Percentiles rank a stretch among this genome's conserved stretches.
Conservation (phyloP, 2,888 invertebrate species). For the Gnatocerus cornutus region DNA sequence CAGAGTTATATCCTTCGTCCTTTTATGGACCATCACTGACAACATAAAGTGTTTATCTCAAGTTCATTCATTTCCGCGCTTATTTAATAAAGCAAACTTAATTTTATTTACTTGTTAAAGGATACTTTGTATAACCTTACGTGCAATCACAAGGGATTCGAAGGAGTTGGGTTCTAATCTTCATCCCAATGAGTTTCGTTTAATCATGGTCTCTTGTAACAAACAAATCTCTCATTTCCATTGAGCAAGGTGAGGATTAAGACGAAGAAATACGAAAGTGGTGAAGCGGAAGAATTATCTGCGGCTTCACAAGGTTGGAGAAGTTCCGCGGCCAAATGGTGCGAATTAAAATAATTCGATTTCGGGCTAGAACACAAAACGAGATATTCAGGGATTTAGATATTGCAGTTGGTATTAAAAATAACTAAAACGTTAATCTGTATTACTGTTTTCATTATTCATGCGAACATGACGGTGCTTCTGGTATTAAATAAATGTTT, state of each 20-base stretch:
- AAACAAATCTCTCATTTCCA: neutral
- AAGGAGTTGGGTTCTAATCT: neutral
- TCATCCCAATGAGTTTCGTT: neutral
- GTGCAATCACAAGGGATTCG: neutral
- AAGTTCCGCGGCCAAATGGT: no score
- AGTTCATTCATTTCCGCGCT: neutral
- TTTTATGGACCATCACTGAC: slow-evolving; percentile 6
- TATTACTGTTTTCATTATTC: no score
- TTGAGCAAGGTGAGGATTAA: neutral
- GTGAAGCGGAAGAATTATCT: no score
- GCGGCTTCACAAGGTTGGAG: no score
- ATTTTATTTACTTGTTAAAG: neutral
- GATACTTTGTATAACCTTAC: neutral
- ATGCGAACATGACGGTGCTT: no score
- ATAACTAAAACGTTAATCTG: no score
- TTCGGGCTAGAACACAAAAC: no score
- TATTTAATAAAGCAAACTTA: neutral
- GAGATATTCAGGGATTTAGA: no score
- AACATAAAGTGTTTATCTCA: slow-evolving; percentile 11
- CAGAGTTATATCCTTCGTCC: slow-evolving; percentile 1
- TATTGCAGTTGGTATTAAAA: no score
- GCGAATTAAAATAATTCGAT: no score
- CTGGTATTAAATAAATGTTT: no score
- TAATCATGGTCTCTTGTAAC: neutral
- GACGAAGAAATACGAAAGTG: no score